phyloP scores from a whole-genome alignment of 1,140 invertebrate genomes.

The Phenacoccus solenopsis region DNA sequence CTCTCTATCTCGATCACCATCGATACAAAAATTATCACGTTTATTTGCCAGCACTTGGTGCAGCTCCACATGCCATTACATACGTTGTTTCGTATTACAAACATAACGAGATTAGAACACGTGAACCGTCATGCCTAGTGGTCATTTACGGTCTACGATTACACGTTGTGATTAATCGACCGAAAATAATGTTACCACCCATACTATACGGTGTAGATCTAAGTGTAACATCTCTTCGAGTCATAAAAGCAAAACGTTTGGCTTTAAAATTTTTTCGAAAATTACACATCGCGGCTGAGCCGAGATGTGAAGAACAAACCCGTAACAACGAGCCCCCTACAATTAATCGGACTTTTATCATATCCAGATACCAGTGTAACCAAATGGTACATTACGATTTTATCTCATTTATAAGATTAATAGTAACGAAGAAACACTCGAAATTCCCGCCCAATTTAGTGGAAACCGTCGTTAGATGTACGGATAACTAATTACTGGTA shows the following conservation, averaged over 20 bases:
- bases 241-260: neutral
- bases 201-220: neutral
- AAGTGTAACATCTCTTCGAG: neutral
- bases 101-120: too few relatives aligned
- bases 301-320: neutral
- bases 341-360: constrained; percentile 3
- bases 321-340: neutral
- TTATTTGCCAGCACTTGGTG: too few relatives aligned
- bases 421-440: neutral
- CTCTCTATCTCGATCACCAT: too few relatives aligned
- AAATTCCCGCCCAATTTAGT: neutral
- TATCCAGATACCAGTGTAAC: neutral
- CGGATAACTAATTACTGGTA: neutral
- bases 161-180: neutral
- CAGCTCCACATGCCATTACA: too few relatives aligned
- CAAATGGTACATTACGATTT: constrained; percentile 1
- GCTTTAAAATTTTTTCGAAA: neutral
- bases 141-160: neutral
- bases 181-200: neutral
- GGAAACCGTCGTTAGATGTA: neutral
- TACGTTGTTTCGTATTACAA: too few relatives aligned
- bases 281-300: neutral
- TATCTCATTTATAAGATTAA: constrained; percentile 3
- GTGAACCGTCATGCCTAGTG: too few relatives aligned
- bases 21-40: too few relatives aligned